Percentiles rank a stretch among this genome's conserved stretches.
phyloP scores from a whole-genome alignment of 2,113 vertebrate genomes.

The Lampris incognitus region DNA sequence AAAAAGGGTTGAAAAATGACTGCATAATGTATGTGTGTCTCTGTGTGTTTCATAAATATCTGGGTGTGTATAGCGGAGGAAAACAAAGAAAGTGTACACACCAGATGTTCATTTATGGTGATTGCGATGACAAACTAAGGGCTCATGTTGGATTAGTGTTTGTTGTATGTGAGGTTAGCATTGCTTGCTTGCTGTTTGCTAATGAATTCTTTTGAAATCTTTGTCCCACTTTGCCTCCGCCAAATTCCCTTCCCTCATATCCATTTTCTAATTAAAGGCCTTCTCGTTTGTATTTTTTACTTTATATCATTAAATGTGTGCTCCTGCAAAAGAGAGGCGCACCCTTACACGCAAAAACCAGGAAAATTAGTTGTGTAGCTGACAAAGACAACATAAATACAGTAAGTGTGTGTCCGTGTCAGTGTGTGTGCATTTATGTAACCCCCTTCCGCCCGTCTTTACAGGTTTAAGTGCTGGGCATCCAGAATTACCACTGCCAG shows the following conservation, averaged over 20 bases:
- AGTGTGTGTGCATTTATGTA: constrained; percentile 20
- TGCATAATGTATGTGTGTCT: constrained; percentile 1
- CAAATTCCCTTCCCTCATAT: constrained; percentile 12
- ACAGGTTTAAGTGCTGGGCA: constrained; percentile 68
- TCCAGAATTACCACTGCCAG: constrained; percentile 49
- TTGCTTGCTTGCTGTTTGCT: constrained; percentile 56
- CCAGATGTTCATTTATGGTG: constrained; percentile 58
- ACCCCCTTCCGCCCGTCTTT: constrained; percentile 11
- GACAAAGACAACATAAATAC: background rate
- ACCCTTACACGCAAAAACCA: constrained; percentile 17
- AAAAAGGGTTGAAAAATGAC: background rate
- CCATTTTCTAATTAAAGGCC: constrained; percentile 67
- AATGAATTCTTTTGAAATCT: constrained; percentile 67
- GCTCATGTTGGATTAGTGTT: constrained; percentile 52
- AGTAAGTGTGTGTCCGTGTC: background rate
- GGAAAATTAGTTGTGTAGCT: constrained; percentile 25
- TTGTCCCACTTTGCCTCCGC: constrained; percentile 17
- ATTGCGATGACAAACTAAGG: constrained; percentile 58
- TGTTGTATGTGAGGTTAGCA: constrained; percentile 62
- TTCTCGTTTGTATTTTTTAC: constrained; percentile 50
- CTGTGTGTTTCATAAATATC: background rate
- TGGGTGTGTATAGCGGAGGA: background rate
- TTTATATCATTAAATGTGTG: constrained; percentile 62
- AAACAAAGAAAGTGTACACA: background rate
- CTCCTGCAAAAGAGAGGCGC: constrained; percentile 46